Percentiles rank a stretch among this genome's conserved stretches.
Conservation (phyloP, 2,888 invertebrate species). For the Cosmia pyralina region DNA sequence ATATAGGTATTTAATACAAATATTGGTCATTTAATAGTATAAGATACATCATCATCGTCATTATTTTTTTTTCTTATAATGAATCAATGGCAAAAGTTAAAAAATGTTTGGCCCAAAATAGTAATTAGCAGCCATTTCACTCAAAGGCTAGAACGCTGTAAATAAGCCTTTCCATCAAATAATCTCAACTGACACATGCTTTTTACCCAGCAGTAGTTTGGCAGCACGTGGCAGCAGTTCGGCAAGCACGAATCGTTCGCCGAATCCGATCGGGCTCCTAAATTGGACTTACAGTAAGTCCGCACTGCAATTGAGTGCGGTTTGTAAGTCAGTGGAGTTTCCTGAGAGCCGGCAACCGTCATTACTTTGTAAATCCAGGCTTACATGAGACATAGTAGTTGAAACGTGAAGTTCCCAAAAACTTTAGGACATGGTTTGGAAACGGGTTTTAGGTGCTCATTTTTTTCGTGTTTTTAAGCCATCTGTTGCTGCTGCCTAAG, state of each 20-base stretch:
- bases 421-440: neutral
- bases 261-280: slow-evolving; percentile 44
- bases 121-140: neutral
- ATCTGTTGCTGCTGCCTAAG: neutral
- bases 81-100: neutral
- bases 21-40: too few species aligned
- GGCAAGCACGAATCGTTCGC: slow-evolving; percentile 24
- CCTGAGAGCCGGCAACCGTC: slow-evolving; percentile 30
- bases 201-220: slow-evolving; percentile 25
- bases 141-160: neutral
- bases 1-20: too few species aligned
- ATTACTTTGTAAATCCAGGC: slow-evolving; percentile 45
- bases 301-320: slow-evolving; percentile 55
- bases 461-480: neutral
- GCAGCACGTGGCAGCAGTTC: slow-evolving; percentile 11
- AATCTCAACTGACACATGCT: neutral
- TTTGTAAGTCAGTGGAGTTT: slow-evolving; percentile 52
- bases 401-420: slow-evolving; percentile 26
- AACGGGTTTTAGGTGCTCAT: too few species aligned
- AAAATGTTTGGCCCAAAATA: neutral
- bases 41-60: neutral
- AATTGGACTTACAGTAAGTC: slow-evolving; percentile 62
- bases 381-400: slow-evolving; percentile 30
- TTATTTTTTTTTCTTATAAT: neutral
- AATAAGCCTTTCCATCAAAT: slow-evolving; percentile 18